Conservation (phyloP, 1,140 invertebrate species). For the Caenorhabditis remanei region DNA sequence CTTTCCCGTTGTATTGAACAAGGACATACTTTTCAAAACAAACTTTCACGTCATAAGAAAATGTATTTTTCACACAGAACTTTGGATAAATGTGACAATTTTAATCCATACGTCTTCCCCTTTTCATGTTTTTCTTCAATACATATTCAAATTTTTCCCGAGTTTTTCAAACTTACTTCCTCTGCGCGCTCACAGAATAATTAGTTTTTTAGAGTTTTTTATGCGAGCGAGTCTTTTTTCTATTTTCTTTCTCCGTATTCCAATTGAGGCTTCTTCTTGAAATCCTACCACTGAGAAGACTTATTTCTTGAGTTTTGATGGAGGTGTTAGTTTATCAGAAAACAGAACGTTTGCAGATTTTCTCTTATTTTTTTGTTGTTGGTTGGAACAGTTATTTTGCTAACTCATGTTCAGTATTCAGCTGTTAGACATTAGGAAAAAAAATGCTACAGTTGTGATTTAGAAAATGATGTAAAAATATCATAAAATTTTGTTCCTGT, state of each 20-base stretch:
- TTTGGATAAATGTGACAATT: conserved; percentile 30
- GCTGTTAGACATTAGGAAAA: not conserved
- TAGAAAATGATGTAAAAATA: no score
- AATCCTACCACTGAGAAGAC: not conserved
- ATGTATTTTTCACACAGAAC: not conserved
- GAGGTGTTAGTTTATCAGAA: not conserved
- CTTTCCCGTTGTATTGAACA: no score
- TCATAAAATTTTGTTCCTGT: no score
- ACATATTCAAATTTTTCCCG: not conserved
- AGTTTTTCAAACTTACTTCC: no score
- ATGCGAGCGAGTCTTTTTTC: no score
- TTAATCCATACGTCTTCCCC: not conserved
- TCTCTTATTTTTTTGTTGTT: not conserved
- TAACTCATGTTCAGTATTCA: not conserved
- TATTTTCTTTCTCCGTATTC: no score
- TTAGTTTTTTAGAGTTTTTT: no score
- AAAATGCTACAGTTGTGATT: no score
- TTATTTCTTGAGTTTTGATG: not conserved
- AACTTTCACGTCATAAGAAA: no score
- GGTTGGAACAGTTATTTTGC: not conserved
- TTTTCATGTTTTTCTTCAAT: not conserved
- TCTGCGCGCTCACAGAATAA: no score
- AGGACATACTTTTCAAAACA: no score
- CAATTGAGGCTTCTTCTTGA: not conserved
- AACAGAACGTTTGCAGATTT: not conserved